Percentiles rank a stretch among this genome's conserved stretches.
Evolutionary conservation across 1,140 invertebrate genomes (phyloP).

Genomic region (Trichoplusia ni): DNA sequence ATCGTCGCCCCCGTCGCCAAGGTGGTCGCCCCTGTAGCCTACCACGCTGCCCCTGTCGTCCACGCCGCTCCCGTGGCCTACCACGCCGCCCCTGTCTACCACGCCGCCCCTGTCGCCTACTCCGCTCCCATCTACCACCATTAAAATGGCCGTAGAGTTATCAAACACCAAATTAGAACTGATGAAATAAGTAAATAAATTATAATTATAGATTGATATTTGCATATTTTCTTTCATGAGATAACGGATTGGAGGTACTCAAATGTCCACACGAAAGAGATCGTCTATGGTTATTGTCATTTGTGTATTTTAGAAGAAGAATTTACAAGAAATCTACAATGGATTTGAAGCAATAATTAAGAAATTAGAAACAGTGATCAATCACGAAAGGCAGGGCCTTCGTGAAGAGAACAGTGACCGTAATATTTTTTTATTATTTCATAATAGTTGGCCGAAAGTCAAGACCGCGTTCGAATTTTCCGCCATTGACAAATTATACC

Average conservation of each 20-base stretch:
- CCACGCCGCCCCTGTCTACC: slow-evolving; percentile 35
- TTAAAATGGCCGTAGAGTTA: neutral
- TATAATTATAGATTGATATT: slow-evolving; percentile 3
- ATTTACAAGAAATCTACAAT: too few relatives aligned
- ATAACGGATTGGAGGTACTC: too few relatives aligned
- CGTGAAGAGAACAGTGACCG: too few relatives aligned
- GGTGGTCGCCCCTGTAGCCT: slow-evolving; percentile 44
- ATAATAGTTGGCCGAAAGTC: slow-evolving; percentile 72
- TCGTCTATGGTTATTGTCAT: too few relatives aligned
- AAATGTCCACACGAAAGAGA: neutral
- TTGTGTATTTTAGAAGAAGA: too few relatives aligned
- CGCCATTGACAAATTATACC: slow-evolving; percentile 73
- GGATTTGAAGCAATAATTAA: too few relatives aligned
- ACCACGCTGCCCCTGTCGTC: slow-evolving; percentile 48
- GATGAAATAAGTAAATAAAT: neutral
- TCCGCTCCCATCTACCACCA: slow-evolving; percentile 44
- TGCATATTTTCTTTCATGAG: neutral
- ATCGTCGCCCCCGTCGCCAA: slow-evolving; percentile 50
- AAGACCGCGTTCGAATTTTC: slow-evolving; percentile 70
- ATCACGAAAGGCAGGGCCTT: too few relatives aligned
- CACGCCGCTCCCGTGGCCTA: slow-evolving; percentile 76
- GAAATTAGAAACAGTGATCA: too few relatives aligned
- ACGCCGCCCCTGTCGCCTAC: slow-evolving; percentile 48
- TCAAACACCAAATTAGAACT: too few relatives aligned
- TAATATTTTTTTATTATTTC: slow-evolving; percentile 46